Evolutionary conservation across 2,797 vertebrate species (phyloP), one percentile per base, ranked within the genome.

Genomic region (Eulemur albifrons): DNA sequence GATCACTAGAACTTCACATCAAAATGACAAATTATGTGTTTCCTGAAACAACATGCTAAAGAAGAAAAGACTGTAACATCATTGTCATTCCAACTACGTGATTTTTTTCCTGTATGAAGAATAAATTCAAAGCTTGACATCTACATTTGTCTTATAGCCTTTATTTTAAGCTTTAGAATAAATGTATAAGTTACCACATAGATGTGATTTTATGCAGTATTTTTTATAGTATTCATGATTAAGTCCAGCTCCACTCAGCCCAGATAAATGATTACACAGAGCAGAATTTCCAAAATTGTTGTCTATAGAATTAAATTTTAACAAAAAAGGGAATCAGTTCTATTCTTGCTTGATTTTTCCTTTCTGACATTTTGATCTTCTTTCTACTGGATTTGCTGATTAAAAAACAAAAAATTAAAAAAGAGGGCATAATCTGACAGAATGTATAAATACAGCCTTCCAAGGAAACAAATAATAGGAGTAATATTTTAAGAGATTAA

Each of bases 121-220:
- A 90, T 65, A 23, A 93, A 75, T 38, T 94, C 80, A 63, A 73
- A 95, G 12, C 30, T n/a, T 86, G 45, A n/a, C 59, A 94, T 52
- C 65, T 48, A 5, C 7, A 5, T 87, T 85, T 96, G 80, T 95
- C 45, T 63, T 70, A 73, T 35, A 45, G 23, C 12, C 27, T 79
- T 57, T 59, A 48, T 59, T 73, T 94, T 81, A 69, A 92, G 48
- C 12, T 79, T 90, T 61, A 43, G n/a, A 97, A 96, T 94, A 97
- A 97, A 97, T 86, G 77, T 38, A 23, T 67, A 70, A 82, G 40
- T 50, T 95, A 77, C n/a, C 38, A 38, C 17, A 54, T 30, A 15
- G 1, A 59, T 69, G 32, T 54, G 40, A 40, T 93, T 92, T 87
- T 48, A 4, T 63, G 23, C 14, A 32, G 12, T 84, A 87, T 43